A percentile compares a stretch with the other conserved stretches of the same genome.
phyloP scores from a whole-genome alignment of 2,797 vertebrate genomes.

The Notolepis coatsorum region DNA sequence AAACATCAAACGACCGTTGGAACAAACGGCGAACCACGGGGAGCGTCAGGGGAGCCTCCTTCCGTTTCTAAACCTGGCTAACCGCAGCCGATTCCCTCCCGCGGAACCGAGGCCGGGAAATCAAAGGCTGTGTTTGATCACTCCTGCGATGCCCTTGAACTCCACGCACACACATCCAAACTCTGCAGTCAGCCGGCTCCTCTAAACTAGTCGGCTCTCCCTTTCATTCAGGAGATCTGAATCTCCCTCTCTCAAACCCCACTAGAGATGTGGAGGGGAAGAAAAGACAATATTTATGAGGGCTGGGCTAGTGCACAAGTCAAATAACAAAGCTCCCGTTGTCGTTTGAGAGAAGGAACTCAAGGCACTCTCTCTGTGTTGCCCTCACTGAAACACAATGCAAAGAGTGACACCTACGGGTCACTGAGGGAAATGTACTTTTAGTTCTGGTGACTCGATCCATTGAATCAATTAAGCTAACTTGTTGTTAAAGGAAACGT shows the following conservation, averaged over 20 bases:
- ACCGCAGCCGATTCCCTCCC: conserved; percentile 16
- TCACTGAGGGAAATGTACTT: neutral
- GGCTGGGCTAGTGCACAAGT: conserved; percentile 2
- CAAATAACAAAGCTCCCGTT: conserved; percentile 24
- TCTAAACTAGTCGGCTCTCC: conserved; percentile 1
- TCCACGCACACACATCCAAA: conserved; percentile 4
- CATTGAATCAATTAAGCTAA: no score
- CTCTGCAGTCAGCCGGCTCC: neutral
- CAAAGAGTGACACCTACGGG: conserved; percentile 79
- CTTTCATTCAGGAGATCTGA: conserved; percentile 12
- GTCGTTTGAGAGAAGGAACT: neutral
- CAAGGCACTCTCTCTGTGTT: neutral
- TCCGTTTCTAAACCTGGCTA: conserved; percentile 37
- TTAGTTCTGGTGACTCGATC: no score
- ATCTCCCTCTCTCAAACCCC: conserved; percentile 16
- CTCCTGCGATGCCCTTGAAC: conserved; percentile 47
- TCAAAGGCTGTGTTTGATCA: conserved; percentile 47
- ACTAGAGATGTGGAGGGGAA: conserved; percentile 12
- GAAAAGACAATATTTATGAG: conserved; percentile 12
- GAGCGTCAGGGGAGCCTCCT: conserved; percentile 23
- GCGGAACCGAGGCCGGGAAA: conserved; percentile 32
- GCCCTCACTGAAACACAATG: conserved; percentile 43
- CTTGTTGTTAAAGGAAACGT: no score
- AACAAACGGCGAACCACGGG: conserved; percentile 46
- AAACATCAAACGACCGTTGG: conserved; percentile 42